Base-by-base conservation (phyloP, 2,797 vertebrate genomes). In the Chaenodraco wilsoni region DNA sequence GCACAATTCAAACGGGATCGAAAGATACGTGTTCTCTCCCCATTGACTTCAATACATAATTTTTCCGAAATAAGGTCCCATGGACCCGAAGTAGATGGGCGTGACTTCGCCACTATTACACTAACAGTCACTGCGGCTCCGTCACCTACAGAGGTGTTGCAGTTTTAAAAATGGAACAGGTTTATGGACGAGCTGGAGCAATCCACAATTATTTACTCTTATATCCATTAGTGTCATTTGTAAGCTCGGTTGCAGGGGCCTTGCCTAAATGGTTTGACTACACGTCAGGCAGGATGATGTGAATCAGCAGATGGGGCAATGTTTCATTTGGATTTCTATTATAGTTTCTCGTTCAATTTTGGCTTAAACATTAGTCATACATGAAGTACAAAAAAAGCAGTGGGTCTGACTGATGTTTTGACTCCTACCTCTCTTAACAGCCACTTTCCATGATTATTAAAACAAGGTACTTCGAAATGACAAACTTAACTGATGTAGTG, bases 61-160 rank as follows among this genome's bases (percentile, higher is more conserved):
- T 27, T 27, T 27, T 27, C 23, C 23, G 3, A 27, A 27, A 27
- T 27, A 27, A 27, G 23, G 23, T 27, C 23, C 23, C 23, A 27
- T 27, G 23, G 23, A 27, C 23, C 23, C 3, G 23, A 27, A 27
- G 23, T 27, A 27, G 23, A 27, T 3, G 23, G 23, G 23, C 23
- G 23, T 27, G 23, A 27, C 23, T 27, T 27, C 3, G 3, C 23
- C 23, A 3, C 23, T 27, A 27, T 55, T 86, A 78, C 70, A 83
- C 51, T 70, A 74, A 74, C 57, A 76, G 65, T 69, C 74, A 69
- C 54, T 44, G 68, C 13, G 0, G 55, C 68, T 59, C 56, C 58
- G 74, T 56, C 65, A 82, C 65, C 77, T 63, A 76, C 75, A 84
- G 69, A 73, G 63, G 56, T 71, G 75, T 27, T 59, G 40, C 16